Percentiles rank a stretch among this genome's conserved stretches.
Evolutionary conservation across 2,113 vertebrate species (phyloP).

Genomic region (Abramis brama): DNA sequence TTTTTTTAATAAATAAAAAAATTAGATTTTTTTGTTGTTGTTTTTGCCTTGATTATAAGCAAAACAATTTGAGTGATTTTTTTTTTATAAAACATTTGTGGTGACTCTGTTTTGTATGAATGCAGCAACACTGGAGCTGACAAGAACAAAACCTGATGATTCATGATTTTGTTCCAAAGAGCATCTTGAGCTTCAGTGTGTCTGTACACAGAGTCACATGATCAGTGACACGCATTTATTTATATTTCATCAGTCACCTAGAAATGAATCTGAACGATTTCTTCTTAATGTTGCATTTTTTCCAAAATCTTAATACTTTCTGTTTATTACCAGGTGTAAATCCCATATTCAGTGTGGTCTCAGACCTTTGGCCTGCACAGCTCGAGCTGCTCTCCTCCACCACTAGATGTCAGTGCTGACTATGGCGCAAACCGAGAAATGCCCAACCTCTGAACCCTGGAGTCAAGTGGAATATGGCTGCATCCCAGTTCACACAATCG

Average conservation of each 20-base stretch:
- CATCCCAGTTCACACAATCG: not conserved
- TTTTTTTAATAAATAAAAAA: too few species aligned
- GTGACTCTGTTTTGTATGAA: not conserved
- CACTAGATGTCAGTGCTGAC: slow-evolving; percentile 22
- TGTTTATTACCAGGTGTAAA: not conserved
- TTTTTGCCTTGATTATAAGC: not conserved
- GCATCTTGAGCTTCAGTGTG: not conserved
- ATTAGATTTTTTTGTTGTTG: too few species aligned
- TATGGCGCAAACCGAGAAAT: not conserved
- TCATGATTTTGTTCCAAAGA: not conserved
- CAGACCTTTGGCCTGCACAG: not conserved
- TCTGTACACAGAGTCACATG: not conserved
- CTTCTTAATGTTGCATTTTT: not conserved
- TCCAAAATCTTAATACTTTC: not conserved
- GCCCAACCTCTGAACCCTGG: not conserved
- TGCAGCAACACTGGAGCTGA: not conserved
- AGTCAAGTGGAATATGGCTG: not conserved
- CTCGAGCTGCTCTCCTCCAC: not conserved
- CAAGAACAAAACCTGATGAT: not conserved
- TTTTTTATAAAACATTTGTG: not conserved
- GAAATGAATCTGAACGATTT: not conserved
- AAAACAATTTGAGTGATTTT: not conserved
- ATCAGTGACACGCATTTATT: not conserved
- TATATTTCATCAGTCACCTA: not conserved
- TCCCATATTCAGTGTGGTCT: not conserved